Conservation (phyloP, 1,140 invertebrate genomes). For the Solenopsis fugax region DNA sequence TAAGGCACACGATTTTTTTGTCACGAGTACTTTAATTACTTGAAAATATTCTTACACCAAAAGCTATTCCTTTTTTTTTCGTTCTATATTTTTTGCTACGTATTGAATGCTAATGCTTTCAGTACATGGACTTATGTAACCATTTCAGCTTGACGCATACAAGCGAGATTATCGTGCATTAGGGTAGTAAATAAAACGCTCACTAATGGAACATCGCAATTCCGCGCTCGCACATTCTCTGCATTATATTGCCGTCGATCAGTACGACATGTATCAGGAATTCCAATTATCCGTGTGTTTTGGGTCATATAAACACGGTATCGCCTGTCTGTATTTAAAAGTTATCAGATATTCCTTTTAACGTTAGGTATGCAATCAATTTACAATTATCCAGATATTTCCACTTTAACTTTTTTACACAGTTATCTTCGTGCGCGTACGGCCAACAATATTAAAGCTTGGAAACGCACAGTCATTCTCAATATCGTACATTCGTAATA, state of each 20-base stretch:
- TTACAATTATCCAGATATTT: not conserved
- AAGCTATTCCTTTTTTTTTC: not conserved
- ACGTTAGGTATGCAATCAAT: not conserved
- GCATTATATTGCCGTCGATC: conserved; percentile 42
- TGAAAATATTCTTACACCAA: not conserved
- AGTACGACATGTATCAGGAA: conserved; percentile 23
- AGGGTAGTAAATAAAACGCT: conserved; percentile 49
- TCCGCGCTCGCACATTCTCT: not conserved
- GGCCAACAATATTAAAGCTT: conserved; percentile 30
- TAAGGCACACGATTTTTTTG: not conserved
- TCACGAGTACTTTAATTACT: not conserved
- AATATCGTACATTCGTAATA: not conserved
- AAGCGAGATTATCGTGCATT: conserved; percentile 48
- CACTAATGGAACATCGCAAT: conserved; percentile 39
- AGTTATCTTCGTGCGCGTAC: not conserved
- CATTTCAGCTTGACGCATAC: conserved; percentile 20
- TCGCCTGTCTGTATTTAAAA: not conserved
- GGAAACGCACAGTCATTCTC: not conserved
- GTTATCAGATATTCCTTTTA: conserved; percentile 29
- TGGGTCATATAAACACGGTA: not conserved
- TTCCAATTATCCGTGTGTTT: conserved; percentile 50
- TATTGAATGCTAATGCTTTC: conserved; percentile 10
- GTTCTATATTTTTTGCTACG: not conserved
- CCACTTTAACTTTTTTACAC: not conserved
- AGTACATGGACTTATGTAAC: not conserved